Evolutionary conservation across 37 sponge, comb jelly and placozoan genomes (phyloP), one percentile per base, ranked within the genome.

Genomic region (Eunapius fragilis): DNA sequence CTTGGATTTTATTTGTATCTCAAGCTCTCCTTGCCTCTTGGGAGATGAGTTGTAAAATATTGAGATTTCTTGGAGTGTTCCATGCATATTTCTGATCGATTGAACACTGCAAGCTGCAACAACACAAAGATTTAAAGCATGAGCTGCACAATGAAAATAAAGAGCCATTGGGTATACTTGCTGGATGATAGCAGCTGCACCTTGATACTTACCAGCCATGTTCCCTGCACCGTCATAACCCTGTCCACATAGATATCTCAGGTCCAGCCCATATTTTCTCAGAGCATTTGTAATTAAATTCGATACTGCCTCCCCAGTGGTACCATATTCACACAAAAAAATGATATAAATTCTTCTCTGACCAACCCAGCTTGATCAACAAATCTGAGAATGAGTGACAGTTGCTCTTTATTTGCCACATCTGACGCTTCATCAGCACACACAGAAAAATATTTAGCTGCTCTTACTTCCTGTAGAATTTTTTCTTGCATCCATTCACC

Each of bases 141-240:
- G 78, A 41, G 78, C 45, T 30, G 78, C 78, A 41, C 78, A 78
- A 49, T 78, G 78, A 37, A 78, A 45, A n/a, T n/a, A n/a, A n/a
- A n/a, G n/a, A n/a, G n/a, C n/a, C n/a, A n/a, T n/a, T n/a, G n/a
- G n/a, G n/a, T n/a, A n/a, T n/a, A 30, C 41, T 45, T 25, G 25
- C 78, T 78, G 78, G 49, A 78, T 28, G 28, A 41, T 41, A 24
- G 9, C 49, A 41, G 78, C 77, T 19, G 38, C 77, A 10, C 77
- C 77, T 27, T n/a, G 11, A 33, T 76, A 76, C 37, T 76, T 76
- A 10, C 47, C 78, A 41, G 78, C 78, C 78, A 78, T 78, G 49
- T 78, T 78, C 25, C 78, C 78, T 23, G 78, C 78, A 47, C 48
- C 78, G 28, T 78, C n/a, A n/a, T n/a, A n/a, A n/a, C n/a, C n/a